Conservation (phyloP, 1,140 invertebrate genomes). For the Drosophila tsacasi region DNA sequence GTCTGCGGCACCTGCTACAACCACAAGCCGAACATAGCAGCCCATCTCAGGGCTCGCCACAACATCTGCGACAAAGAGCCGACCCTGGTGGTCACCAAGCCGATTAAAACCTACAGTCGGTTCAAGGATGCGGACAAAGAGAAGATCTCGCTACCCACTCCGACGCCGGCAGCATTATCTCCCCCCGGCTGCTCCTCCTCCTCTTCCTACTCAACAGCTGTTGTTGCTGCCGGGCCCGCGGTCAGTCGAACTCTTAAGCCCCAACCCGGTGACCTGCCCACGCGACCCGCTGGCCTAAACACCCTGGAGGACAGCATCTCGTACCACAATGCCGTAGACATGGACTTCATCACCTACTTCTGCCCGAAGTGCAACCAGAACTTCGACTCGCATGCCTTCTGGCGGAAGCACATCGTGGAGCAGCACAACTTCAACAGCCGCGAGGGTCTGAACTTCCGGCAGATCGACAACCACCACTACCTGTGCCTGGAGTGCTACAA, state of each 20-base stretch:
- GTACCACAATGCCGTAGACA: conserved; percentile 79
- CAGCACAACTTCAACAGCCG: conserved; percentile 75
- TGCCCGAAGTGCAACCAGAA: conserved; percentile 79
- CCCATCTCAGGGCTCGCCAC: conserved; percentile 69
- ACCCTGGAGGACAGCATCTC: conserved; percentile 77
- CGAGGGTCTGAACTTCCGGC: conserved; percentile 75
- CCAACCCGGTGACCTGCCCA: conserved; percentile 47
- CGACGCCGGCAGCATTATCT: background rate
- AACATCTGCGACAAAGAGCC: conserved; percentile 65
- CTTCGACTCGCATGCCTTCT: conserved; percentile 79
- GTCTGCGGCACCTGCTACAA: conserved; percentile 82
- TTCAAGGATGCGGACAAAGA: conserved; percentile 39
- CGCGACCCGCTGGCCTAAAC: conserved; percentile 65
- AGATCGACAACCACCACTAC: conserved; percentile 79
- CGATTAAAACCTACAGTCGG: conserved; percentile 26
- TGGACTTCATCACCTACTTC: conserved; percentile 77
- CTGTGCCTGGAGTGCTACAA: conserved; percentile 81
- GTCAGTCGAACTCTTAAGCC: conserved; percentile 49
- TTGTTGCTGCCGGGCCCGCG: conserved; percentile 2
- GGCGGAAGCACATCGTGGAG: conserved; percentile 82
- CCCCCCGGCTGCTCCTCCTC: conserved; percentile 22
- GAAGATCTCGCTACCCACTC: conserved; percentile 1
- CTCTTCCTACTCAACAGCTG: background rate
- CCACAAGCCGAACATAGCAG: conserved; percentile 79
- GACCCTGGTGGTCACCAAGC: conserved; percentile 33